Conservation (phyloP, 2,113 vertebrate genomes). For the Pterocles orientalis region DNA sequence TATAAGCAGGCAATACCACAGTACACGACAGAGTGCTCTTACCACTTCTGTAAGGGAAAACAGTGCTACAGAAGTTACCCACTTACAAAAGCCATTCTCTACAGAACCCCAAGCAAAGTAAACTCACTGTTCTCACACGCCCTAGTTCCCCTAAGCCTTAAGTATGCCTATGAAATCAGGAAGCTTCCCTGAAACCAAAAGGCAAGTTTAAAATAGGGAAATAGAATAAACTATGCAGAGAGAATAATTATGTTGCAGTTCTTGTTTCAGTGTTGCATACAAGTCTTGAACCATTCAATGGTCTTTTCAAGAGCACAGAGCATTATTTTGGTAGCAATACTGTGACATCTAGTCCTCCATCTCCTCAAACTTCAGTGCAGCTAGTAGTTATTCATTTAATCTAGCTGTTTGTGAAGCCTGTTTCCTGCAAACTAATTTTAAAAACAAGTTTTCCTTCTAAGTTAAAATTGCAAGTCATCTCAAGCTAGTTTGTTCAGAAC, state of each 20-base stretch:
- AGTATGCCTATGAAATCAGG: rapidly evolving
- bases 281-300: background rate
- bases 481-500: background rate
- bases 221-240: background rate
- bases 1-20: background rate
- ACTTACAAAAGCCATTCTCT: background rate
- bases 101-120: background rate
- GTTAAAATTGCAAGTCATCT: background rate
- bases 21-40: background rate
- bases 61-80: background rate
- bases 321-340: background rate
- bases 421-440: background rate
- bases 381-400: background rate
- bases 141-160: background rate
- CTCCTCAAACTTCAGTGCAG: background rate
- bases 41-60: background rate
- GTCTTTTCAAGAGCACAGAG: background rate
- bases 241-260: background rate
- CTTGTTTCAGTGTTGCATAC: background rate
- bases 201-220: background rate
- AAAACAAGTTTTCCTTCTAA: background rate
- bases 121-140: rapidly evolving
- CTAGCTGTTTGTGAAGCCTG: background rate
- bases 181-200: background rate
- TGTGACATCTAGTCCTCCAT: background rate